phyloP scores from a whole-genome alignment of 2,113 vertebrate genomes.

The Myiozetetes cayanensis region DNA sequence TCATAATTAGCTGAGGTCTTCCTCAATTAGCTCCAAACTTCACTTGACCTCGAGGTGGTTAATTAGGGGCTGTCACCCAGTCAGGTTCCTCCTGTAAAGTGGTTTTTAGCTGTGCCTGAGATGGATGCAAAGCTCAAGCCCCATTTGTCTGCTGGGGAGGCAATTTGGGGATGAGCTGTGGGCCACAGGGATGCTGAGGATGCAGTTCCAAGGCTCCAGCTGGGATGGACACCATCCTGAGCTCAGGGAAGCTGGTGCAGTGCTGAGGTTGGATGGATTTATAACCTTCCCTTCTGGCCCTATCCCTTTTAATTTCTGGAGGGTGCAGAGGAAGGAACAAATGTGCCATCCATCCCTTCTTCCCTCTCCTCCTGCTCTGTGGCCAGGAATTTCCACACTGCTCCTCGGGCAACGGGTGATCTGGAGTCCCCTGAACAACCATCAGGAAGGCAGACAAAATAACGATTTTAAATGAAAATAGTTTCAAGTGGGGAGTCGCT shows the following conservation, averaged over 20 bases:
- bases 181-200: not conserved
- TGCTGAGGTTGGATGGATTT: not conserved
- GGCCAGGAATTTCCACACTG: not conserved
- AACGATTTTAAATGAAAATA: not conserved
- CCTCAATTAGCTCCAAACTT: not conserved
- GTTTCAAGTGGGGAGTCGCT: not conserved
- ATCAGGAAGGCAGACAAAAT: not conserved
- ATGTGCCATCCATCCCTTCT: not conserved
- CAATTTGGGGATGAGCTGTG: not conserved
- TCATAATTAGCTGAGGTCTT: not conserved
- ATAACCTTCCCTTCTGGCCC: not conserved
- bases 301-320: not conserved
- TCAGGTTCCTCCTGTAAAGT: not conserved
- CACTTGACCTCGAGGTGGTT: not conserved
- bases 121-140: accelerated
- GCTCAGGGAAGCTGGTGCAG: no score
- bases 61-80: not conserved
- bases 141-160: accelerated
- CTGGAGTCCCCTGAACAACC: not conserved
- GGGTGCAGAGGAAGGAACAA: not conserved
- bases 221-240: not conserved
- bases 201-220: accelerated
- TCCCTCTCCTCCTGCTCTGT: not conserved
- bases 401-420: not conserved
- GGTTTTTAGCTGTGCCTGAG: not conserved